Conservation (phyloP, 1,140 invertebrate species). For the Macrostomum lignano region DNA sequence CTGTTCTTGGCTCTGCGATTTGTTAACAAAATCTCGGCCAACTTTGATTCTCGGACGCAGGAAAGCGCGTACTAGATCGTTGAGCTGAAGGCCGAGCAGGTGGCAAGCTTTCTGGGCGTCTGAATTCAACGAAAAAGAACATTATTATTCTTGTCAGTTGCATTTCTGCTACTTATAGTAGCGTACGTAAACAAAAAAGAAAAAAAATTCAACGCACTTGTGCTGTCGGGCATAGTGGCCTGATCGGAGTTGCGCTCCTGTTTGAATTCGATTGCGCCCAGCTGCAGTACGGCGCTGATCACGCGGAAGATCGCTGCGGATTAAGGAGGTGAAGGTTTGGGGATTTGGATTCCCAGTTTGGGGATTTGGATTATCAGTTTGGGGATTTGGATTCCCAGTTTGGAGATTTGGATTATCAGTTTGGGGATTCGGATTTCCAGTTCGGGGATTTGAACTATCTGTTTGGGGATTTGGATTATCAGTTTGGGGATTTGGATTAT, state of each 20-base stretch:
- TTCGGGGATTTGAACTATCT: no score
- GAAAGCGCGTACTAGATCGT: slow-evolving; percentile 90
- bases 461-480: no score
- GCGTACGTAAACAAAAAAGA: no score
- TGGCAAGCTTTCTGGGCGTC: slow-evolving; percentile 40
- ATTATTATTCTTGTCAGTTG: slow-evolving; percentile 1
- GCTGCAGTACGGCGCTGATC: slow-evolving; percentile 47
- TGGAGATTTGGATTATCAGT: no score
- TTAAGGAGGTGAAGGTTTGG: no score
- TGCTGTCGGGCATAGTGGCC: slow-evolving; percentile 85
- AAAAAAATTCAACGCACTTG: no score
- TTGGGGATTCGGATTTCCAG: no score
- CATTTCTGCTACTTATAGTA: no score
- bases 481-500: no score
- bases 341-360: no score
- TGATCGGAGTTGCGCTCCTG: slow-evolving; percentile 93
- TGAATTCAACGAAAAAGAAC: slow-evolving; percentile 9
- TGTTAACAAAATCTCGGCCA: slow-evolving; percentile 83
- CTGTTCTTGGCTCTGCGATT: slow-evolving; percentile 95
- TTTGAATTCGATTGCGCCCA: slow-evolving; percentile 92
- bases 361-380: no score
- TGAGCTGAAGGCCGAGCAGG: slow-evolving; percentile 69
- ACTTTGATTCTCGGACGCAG: slow-evolving; percentile 88
- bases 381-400: no score
- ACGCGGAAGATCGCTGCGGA: slow-evolving; percentile 5